Evolutionary conservation across 2,888 invertebrate genomes (phyloP), one percentile per base, ranked within the genome.

Genomic region (Ypsolopha scabrella): DNA sequence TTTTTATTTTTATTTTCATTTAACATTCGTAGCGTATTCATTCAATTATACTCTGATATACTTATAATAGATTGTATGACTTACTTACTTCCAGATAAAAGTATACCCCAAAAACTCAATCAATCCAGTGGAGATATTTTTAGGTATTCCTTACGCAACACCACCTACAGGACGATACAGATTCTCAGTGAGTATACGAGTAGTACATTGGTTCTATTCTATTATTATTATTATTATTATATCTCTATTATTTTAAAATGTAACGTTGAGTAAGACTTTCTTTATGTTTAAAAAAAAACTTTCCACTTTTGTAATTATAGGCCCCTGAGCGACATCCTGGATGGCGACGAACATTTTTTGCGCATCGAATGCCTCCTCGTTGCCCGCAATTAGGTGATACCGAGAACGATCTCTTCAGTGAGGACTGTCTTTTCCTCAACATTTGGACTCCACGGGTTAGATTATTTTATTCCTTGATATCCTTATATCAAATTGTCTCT

Each of bases 381-480:
- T 94, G 94, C 65, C 91, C 92, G 0, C 91, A 93, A 67, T 70
- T 87, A 47, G 68, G 56, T 39, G 72, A 69, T 53, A 61, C 64
- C 48, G 68, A 62, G 51, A 70, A 62, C 41, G 70, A 70, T 38
- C 78, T 64, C 60, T 72, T 61, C 65, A 88, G 81, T 55, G 95
- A 96, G 82, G 95, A 97, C 75, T 97, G 97, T 65, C 88, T 97
- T n/a, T 95, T 92, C 68, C 78, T 97, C 49, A 97, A 96, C 68
- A 91, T 97, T 56, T 97, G 96, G 95, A 91, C 93, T 2, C 94
- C 97, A 46, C 90, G 92, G 88, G 92, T 92, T 61, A 58, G 64
- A 54, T 51, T 48, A 43, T n/a, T 39, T 13, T 37, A n/a, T 13
- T 37, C 7, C 7, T 41, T 33, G n/a, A 43, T 55, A 8, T 14